Evolutionary conservation across 2,888 invertebrate genomes (phyloP).

Genomic region (Petrolisthes manimaculis): DNA sequence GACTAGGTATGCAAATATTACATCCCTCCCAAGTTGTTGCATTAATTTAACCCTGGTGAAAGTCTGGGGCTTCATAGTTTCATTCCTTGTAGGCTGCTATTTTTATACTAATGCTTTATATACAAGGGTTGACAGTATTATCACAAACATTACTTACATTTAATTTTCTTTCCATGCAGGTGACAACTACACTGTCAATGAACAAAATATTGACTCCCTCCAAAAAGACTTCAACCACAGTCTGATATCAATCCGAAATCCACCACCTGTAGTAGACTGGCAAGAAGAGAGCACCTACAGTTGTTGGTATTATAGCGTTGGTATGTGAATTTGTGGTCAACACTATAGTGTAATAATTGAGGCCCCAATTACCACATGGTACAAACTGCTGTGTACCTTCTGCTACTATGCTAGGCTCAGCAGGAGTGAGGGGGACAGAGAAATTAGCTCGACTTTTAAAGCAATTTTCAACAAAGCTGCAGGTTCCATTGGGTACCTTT

Average conservation of each 20-base stretch:
- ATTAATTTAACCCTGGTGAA: no score
- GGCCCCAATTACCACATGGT: not conserved
- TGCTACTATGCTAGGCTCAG: not conserved
- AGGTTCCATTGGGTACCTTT: no score
- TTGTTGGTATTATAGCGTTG: not conserved
- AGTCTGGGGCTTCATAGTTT: no score
- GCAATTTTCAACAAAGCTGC: no score
- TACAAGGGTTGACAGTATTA: not conserved
- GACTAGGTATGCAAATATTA: no score
- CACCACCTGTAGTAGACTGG: not conserved
- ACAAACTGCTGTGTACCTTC: not conserved
- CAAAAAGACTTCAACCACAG: not conserved
- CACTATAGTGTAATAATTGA: no score
- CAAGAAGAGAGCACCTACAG: not conserved
- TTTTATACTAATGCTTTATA: no score
- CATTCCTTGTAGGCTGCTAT: no score
- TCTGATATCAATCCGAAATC: not conserved
- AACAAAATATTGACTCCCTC: not conserved
- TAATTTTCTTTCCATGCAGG: not conserved
- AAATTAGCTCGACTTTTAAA: no score
- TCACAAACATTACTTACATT: not conserved
- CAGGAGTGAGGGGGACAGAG: no score
- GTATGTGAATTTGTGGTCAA: not conserved
- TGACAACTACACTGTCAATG: not conserved
- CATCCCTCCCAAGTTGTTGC: no score